Conservation (phyloP, 2,888 invertebrate genomes). For the Dynastes maya region DNA sequence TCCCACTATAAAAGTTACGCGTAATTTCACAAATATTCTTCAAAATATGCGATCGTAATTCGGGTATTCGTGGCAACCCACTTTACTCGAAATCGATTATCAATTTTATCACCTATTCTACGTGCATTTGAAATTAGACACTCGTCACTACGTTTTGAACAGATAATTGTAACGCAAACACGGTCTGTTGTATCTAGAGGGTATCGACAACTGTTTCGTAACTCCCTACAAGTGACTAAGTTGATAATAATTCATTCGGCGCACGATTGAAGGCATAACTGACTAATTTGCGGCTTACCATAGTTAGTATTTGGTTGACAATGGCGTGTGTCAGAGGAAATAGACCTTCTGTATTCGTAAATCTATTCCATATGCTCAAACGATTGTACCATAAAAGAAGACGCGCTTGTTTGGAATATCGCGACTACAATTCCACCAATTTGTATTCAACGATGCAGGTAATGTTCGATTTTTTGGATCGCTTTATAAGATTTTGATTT, state of each 20-base stretch:
- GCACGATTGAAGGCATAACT: slow-evolving; percentile 29
- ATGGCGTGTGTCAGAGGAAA: slow-evolving; percentile 31
- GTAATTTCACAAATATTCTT: too few species aligned
- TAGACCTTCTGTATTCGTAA: slow-evolving; percentile 26
- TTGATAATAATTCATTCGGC: slow-evolving; percentile 38
- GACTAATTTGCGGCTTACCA: background rate
- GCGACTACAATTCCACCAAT: background rate
- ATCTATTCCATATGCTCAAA: slow-evolving; percentile 1
- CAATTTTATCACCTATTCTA: too few species aligned
- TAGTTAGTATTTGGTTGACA: slow-evolving; percentile 36
- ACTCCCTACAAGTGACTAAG: slow-evolving; percentile 22
- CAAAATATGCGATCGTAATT: too few species aligned
- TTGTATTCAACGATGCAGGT: background rate
- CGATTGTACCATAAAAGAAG: background rate
- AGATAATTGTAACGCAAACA: background rate
- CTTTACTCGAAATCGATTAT: too few species aligned
- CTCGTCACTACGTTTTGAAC: background rate
- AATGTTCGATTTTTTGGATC: background rate
- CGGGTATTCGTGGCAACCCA: too few species aligned
- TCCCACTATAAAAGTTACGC: too few species aligned
- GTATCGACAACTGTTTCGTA: slow-evolving; percentile 6
- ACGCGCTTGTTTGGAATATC: slow-evolving; percentile 1
- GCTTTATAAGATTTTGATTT: too few species aligned
- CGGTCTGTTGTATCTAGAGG: background rate
- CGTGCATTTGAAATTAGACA: background rate